phyloP scores from a whole-genome alignment of 2,797 vertebrate genomes.

The Morelia viridis region DNA sequence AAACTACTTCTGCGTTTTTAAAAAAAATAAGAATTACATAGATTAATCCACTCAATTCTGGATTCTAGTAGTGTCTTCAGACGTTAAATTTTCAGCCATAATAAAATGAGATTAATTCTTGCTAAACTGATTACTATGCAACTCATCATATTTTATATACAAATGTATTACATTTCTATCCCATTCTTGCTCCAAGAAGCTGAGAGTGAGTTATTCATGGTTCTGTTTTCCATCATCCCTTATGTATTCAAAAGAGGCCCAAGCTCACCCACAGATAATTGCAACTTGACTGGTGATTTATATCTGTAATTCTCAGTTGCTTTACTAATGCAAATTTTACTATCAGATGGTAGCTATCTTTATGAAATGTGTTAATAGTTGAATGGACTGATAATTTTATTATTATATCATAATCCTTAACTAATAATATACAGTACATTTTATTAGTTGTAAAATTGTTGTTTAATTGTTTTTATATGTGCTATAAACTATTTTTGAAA shows the following conservation, averaged over 20 bases:
- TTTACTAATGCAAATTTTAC: slow-evolving; percentile 17
- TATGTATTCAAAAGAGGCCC: neutral
- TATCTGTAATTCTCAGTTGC: neutral
- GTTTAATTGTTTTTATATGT: neutral
- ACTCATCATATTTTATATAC: slow-evolving; percentile 8
- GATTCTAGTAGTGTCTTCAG: neutral
- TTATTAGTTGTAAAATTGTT: neutral
- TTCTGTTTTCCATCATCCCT: neutral
- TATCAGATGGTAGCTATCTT: neutral
- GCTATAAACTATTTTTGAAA: neutral
- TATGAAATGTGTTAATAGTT: neutral
- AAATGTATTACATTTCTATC: neutral
- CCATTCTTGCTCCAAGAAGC: neutral
- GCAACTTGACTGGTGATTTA: neutral
- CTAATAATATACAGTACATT: neutral
- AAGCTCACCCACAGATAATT: neutral
- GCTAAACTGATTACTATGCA: slow-evolving; percentile 44
- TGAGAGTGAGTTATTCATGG: neutral
- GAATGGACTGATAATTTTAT: neutral
- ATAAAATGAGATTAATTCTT: slow-evolving; percentile 34
- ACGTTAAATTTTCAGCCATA: neutral
- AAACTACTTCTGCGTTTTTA: slow-evolving; percentile 41
- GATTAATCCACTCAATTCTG: neutral
- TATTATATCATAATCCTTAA: neutral
- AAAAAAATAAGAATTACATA: neutral